These are phyloP conservation scores for Etheostoma cragini DNA, from an alignment of 2,113 vertebrate species.

Conservation along the genomic window DNA sequence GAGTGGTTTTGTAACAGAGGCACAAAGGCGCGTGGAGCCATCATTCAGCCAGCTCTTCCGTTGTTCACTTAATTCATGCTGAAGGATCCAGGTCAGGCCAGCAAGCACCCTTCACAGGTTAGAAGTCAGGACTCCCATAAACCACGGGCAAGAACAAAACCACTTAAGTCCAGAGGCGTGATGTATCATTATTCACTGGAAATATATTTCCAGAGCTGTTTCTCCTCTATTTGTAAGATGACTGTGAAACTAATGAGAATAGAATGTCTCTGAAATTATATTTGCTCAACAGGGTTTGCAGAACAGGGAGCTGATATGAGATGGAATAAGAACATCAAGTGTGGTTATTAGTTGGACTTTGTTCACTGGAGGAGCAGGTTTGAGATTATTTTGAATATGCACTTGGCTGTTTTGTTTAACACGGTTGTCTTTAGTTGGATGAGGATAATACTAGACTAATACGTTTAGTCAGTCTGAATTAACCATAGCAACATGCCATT, in stretches of 20 bases:
- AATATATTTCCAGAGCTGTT: constrained; percentile 66
- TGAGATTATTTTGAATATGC: constrained; percentile 44
- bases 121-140: constrained; percentile 72
- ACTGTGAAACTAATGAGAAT: constrained; percentile 73
- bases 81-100: constrained; percentile 84
- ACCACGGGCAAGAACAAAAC: constrained; percentile 49
- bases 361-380: constrained; percentile 48
- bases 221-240: constrained; percentile 66
- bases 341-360: constrained; percentile 52
- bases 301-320: constrained; percentile 63
- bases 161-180: constrained; percentile 47
- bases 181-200: constrained; percentile 64
- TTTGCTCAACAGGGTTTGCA: constrained; percentile 71
- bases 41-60: constrained; percentile 76
- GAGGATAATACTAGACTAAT: constrained; percentile 23
- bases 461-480: constrained; percentile 39
- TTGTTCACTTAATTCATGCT: constrained; percentile 83
- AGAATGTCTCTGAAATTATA: constrained; percentile 71
- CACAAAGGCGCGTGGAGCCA: constrained; percentile 81
- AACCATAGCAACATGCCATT: constrained; percentile 38
- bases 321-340: constrained; percentile 56
- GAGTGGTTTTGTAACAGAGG: constrained; percentile 80
- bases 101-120: constrained; percentile 76
- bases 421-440: constrained; percentile 36
- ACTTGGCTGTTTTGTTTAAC: constrained; percentile 38